Evolutionary conservation across 64 coral and sea anemone species (phyloP).

Genomic region (Hydrozoanthus tunicans): DNA sequence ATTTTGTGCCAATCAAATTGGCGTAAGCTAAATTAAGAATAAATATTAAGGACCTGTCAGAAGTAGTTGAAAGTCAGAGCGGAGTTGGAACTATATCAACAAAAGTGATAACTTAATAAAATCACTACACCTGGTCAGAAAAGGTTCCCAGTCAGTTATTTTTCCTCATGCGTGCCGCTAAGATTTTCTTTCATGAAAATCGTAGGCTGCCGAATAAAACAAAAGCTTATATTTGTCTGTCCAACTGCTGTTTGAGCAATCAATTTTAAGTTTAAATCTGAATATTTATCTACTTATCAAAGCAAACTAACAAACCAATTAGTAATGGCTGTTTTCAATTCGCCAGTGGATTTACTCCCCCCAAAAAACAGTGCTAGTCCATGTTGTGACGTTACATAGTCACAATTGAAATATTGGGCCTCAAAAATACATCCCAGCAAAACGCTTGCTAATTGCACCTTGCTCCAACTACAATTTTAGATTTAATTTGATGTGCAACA

Average conservation of each 20-base stretch:
- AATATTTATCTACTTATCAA: conserved; percentile 40
- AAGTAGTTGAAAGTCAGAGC: background rate
- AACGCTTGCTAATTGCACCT: no score
- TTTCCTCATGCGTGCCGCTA: no score
- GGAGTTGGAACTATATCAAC: background rate
- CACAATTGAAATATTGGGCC: background rate
- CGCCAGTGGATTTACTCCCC: background rate
- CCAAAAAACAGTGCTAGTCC: background rate
- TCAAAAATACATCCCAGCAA: background rate
- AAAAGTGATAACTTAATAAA: background rate
- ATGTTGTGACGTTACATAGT: background rate
- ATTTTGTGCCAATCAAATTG: background rate
- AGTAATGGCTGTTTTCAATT: background rate
- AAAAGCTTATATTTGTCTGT: background rate
- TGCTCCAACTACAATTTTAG: no score
- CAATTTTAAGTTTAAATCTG: conserved; percentile 27
- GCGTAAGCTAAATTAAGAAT: background rate
- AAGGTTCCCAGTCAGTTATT: no score
- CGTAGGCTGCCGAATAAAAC: background rate
- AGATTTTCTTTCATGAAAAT: background rate
- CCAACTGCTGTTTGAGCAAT: background rate
- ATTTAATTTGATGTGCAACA: no score
- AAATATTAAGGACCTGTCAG: background rate
- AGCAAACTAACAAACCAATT: conserved; percentile 54
- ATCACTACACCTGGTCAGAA: background rate